Evolutionary conservation across 1,140 invertebrate genomes (phyloP).

Genomic region (Fopius arisanus): DNA sequence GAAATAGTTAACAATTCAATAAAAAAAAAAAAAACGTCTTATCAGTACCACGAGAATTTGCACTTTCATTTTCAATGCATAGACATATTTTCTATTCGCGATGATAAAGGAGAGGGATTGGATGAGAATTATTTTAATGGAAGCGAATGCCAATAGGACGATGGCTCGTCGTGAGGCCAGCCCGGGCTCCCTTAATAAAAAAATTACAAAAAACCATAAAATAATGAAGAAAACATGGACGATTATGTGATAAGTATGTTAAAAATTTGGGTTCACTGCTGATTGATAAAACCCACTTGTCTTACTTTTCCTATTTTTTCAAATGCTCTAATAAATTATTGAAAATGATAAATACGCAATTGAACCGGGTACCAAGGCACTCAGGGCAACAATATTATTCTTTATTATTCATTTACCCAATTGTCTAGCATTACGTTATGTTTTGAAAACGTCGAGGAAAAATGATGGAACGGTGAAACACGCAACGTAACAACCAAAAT

Average conservation of each 20-base stretch:
- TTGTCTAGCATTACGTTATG: slow-evolving; percentile 46
- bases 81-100: background rate
- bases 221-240: background rate
- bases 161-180: slow-evolving; percentile 21
- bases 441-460: slow-evolving; percentile 22
- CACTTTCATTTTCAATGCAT: slow-evolving; percentile 8
- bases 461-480: slow-evolving; percentile 1
- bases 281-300: background rate
- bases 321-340: slow-evolving; percentile 18
- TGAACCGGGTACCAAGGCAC: slow-evolving; percentile 50
- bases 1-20: background rate
- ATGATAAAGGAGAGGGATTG: background rate
- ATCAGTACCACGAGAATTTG: background rate
- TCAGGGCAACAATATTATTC: slow-evolving; percentile 51
- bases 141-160: background rate
- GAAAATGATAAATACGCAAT: slow-evolving; percentile 27
- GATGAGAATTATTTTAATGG: background rate
- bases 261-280: slow-evolving; percentile 17
- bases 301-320: slow-evolving; percentile 5
- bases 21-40: background rate
- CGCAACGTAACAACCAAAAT: background rate
- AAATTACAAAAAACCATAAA: background rate
- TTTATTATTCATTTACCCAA: slow-evolving; percentile 46
- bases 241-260: slow-evolving; percentile 22
- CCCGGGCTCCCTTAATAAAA: slow-evolving; percentile 18